phyloP scores from a whole-genome alignment of 2,113 vertebrate genomes.

The Tylochromis polylepis region DNA sequence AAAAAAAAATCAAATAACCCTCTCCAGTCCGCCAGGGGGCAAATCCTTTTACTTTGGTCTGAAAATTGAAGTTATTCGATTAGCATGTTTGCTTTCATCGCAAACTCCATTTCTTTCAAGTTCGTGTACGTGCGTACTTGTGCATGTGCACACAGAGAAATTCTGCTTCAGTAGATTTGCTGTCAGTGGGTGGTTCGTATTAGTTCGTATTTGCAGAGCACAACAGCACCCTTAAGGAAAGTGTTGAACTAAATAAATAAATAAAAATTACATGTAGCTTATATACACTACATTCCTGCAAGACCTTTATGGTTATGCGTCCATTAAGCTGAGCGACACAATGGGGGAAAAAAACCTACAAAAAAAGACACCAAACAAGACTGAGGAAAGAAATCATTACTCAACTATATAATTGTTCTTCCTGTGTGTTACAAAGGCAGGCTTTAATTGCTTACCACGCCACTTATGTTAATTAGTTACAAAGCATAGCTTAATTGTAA shows the following conservation, averaged over 20 bases:
- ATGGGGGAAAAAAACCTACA: background rate
- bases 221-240: background rate
- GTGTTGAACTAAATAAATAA: background rate
- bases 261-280: background rate
- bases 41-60: slow-evolving; percentile 44
- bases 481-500: background rate
- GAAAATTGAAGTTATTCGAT: slow-evolving; percentile 51
- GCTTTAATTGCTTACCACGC: slow-evolving; percentile 3
- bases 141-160: background rate
- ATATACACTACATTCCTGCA: background rate
- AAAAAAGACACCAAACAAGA: background rate
- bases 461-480: slow-evolving; percentile 7
- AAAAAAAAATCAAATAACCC: slow-evolving; percentile 33
- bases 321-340: background rate
- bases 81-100: slow-evolving; percentile 49
- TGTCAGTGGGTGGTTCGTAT: slow-evolving; percentile 26
- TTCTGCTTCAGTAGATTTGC: background rate
- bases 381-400: background rate
- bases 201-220: slow-evolving; percentile 11
- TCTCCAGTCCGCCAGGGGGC: slow-evolving; percentile 26
- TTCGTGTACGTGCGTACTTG: background rate
- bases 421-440: background rate
- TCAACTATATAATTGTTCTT: background rate
- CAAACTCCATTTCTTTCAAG: slow-evolving; percentile 42
- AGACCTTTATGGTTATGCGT: slow-evolving; percentile 9